Evolutionary conservation across 37 sponge, comb jelly and placozoan species (phyloP), one percentile per base, ranked within the genome.

Genomic region (Ianthella basta): DNA sequence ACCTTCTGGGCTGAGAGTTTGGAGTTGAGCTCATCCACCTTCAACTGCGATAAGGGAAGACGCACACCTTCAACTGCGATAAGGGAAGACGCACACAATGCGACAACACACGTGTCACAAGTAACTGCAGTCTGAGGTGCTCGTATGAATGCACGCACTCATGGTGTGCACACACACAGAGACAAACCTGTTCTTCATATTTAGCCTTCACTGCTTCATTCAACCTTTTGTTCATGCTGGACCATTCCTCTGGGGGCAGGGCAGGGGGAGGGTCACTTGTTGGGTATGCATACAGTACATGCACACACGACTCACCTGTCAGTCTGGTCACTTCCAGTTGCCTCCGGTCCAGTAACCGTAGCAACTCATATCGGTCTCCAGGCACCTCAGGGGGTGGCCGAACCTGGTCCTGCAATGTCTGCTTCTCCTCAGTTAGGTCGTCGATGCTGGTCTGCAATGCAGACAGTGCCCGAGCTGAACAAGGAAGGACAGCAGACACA

Each of bases 291-390:
- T 10, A 3, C 3, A 10, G 50, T 44, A 44, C 50, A 44, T 8
- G 50, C 50, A 8, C 50, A 44, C 50, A 44, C 50, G 5, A 30
- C 8, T 78, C 55, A 78, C 79, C 79, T 59, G 65, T 60, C 29
- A 93, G 88, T 23, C 78, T 55, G 4, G 53, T 54, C 16, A 93
- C 81, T 72, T 93, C 94, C 27, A 87, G 85, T 25, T 90, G 94
- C 27, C 91, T 60, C 0, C 91, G 60, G 55, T 90, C 91, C 44
- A 93, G 83, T n/a, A 93, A 55, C 72, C 94, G 59, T 29, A 93
- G 88, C 80, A 93, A 86, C 82, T 89, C 88, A 23, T 87, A 77
- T 23, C 91, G 80, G 73, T 93, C 94, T 18, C 91, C 91, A 21
- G 94, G 90, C 30, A 93, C 63, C 15, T 90, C 91, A 0, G 88